phyloP scores from a whole-genome alignment of 2,797 vertebrate species.

The Diceros bicornis region DNA sequence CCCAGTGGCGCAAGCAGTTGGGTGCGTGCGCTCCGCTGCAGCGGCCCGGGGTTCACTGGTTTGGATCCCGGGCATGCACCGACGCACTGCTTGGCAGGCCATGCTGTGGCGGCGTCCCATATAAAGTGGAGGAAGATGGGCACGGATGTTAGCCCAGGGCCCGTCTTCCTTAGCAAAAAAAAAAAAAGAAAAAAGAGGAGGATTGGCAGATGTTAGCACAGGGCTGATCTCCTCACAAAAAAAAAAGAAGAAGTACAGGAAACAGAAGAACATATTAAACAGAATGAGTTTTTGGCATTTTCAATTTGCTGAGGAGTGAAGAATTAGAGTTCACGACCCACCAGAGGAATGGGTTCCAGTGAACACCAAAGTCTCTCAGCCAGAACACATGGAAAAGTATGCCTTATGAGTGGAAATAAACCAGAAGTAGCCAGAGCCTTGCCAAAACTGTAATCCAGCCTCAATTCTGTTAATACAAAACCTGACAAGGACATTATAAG shows the following conservation, averaged over 20 bases:
- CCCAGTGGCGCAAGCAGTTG: too few relatives aligned
- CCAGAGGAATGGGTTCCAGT: neutral
- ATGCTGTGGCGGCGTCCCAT: too few relatives aligned
- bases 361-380: neutral
- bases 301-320: neutral
- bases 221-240: too few relatives aligned
- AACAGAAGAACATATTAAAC: neutral
- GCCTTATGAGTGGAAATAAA: neutral
- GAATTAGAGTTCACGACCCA: neutral
- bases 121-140: too few relatives aligned
- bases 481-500: neutral
- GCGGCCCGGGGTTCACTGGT: too few relatives aligned
- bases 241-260: neutral
- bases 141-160: too few relatives aligned
- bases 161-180: too few relatives aligned
- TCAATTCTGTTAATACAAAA: neutral
- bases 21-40: too few relatives aligned
- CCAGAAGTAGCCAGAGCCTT: neutral
- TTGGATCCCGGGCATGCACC: too few relatives aligned
- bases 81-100: too few relatives aligned
- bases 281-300: constrained; percentile 4
- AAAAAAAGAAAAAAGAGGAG: too few relatives aligned
- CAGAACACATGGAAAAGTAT: neutral
- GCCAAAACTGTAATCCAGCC: neutral
- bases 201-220: too few relatives aligned